Base-by-base conservation (phyloP, 2,113 vertebrate species). In the Boulengeromyrus knoepffleri region DNA sequence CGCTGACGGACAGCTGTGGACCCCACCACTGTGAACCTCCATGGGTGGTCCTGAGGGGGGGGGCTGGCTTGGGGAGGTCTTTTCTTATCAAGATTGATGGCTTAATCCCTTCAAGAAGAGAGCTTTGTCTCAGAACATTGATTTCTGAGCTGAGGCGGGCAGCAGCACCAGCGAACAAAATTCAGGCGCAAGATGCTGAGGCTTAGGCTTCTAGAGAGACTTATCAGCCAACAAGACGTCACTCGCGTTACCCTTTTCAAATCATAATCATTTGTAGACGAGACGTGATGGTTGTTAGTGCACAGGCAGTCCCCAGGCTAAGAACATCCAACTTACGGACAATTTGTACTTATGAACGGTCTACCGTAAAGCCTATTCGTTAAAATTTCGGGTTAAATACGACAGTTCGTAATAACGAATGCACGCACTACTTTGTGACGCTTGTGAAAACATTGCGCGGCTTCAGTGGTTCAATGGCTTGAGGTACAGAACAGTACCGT, bases 71-170 rank as follows among this genome's bases (percentile, higher is more conserved):
- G 24, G 74, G 36, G 36, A 17, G 36, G 42, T 45, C 66, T 53
- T 42, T 52, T 36, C 47, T 58, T 85, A 85, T 85, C 50, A 45
- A 85, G 80, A 58, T 58, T 58, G 89, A n/a, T 80, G 31, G 5
- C 77, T 85, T 58, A 84, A 58, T 89, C 89, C 39, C 31, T 88
- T 74, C 52, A 89, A 70, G 80, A 84, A 89, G 27, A 80, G 70
- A 46, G 50, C 77, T 84, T 49, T 52, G 27, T 84, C 77, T 56
- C 49, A 84, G 36, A 84, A 36, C 89, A 62, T 31, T 56, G 89
- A 56, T 89, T 85, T 46, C 31, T 89, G 24, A 89, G 77, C 46
- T 47, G 36, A 42, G 36, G 36, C 5, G 15, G 31, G 39, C 36
- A 42, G 74, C 74, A 39, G 36, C 17, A 42, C 36, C 36, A 10